A percentile compares a stretch with the other conserved stretches of the same genome.
These are phyloP conservation scores for Saccopteryx leptura DNA, from an alignment of 2,113 vertebrate genomes.

Conservation along the genomic window DNA sequence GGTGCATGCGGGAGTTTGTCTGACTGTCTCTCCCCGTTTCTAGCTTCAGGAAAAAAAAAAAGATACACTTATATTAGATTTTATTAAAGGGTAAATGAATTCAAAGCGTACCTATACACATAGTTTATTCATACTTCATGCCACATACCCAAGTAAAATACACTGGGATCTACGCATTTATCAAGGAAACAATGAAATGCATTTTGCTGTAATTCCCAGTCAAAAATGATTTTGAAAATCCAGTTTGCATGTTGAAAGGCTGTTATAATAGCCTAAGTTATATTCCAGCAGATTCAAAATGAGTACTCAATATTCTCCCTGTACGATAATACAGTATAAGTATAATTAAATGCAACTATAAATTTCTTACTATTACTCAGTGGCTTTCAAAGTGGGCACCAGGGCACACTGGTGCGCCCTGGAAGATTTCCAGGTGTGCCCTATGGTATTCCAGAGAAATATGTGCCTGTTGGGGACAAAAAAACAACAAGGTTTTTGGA, in stretches of 20 bases:
- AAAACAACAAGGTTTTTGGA: no score
- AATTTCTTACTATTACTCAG: background rate
- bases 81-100: background rate
- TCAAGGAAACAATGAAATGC: background rate
- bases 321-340: background rate
- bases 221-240: constrained; percentile 12
- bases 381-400: no score
- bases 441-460: no score
- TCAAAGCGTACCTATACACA: background rate
- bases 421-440: no score
- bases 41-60: no score
- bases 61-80: background rate
- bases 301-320: background rate
- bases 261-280: background rate
- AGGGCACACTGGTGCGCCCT: no score
- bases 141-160: background rate
- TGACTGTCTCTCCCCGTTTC: no score
- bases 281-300: background rate
- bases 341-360: background rate
- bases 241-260: background rate
- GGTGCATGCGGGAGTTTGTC: no score
- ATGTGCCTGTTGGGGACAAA: no score
- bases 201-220: background rate
- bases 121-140: background rate
- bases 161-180: background rate